Base-by-base conservation (phyloP, 2,113 vertebrate genomes). In the Porphyrio hochstetteri region DNA sequence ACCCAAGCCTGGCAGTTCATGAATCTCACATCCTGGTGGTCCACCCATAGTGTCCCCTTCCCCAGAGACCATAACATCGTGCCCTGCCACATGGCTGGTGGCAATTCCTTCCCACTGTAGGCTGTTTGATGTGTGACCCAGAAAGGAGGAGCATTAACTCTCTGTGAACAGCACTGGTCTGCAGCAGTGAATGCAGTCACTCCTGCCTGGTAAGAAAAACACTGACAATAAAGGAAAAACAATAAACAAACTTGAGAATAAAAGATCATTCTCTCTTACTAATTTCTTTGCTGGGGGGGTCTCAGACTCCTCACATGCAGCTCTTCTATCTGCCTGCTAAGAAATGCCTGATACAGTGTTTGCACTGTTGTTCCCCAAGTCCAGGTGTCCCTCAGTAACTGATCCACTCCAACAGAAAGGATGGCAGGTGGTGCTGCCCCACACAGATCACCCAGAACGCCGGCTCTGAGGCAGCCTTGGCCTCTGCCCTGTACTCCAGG, bases 11-110 rank as follows among this genome's bases (percentile, higher is more conserved):
- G 33, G 57, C 31, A 89, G 36, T 50, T 82, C 7, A 10, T 5
- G 20, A 57, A 68, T 27, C 38, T 91, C 0, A 0, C 13, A 27
- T 38, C 2, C 1, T 24, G 27, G 17, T 0, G 0, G 36, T 59
- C 36, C 7, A 11, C 27, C 36, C 6, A 10, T 23, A 40, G 50
- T 28, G 35, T 18, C 33, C 60, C 42, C 52, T 76, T 92, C 35
- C 61, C 53, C 64, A 67, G 42, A 40, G 69, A 46, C 29, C 24
- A 18, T 31, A 40, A 80, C 57, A 28, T 40, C 6, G 2, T 64
- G 48, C 29, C 48, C 55, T 81, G 64, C 48, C 84, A 85, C 57
- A 42, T 82, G 72, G 88, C 50, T 42, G 33, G 12, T 79, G 44
- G 63, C 29, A 48, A 48, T 71, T 91, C 33, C n/a, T 70, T 77